phyloP scores from a whole-genome alignment of 1,140 invertebrate species.

The Bradysia coprophila region DNA sequence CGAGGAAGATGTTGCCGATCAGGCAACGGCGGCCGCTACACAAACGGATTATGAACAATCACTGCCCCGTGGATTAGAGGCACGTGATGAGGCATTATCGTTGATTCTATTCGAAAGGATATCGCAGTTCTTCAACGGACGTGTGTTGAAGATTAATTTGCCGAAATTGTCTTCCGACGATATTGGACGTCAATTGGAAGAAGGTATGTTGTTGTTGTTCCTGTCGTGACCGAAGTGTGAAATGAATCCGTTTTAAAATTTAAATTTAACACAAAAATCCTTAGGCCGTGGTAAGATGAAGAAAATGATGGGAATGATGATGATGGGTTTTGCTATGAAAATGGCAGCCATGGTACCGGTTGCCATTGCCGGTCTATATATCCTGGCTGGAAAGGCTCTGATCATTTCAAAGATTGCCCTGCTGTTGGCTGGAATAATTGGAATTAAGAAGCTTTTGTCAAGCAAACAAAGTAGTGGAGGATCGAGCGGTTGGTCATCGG shows the following conservation, averaged over 20 bases:
- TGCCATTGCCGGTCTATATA: slow-evolving; percentile 50
- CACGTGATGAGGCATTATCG: slow-evolving; percentile 42
- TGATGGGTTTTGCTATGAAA: slow-evolving; percentile 59
- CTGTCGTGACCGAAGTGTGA: too few relatives aligned
- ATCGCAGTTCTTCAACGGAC: slow-evolving; percentile 47
- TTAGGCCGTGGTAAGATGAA: slow-evolving; percentile 55
- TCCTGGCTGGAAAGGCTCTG: slow-evolving; percentile 55
- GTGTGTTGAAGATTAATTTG: slow-evolving; percentile 51
- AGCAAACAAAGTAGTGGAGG: slow-evolving; percentile 37
- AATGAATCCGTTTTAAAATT: too few relatives aligned
- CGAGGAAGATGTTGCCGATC: slow-evolving; percentile 21
- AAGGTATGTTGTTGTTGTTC: slow-evolving; percentile 36
- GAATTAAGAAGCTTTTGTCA: slow-evolving; percentile 53
- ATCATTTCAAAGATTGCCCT: slow-evolving; percentile 62
- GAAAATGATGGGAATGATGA: slow-evolving; percentile 69
- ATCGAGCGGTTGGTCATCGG: slow-evolving; percentile 30
- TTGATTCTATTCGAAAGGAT: slow-evolving; percentile 49
- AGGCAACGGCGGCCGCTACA: slow-evolving; percentile 11
- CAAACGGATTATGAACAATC: slow-evolving; percentile 45
- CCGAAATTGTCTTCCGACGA: slow-evolving; percentile 49
- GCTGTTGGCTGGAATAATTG: slow-evolving; percentile 53
- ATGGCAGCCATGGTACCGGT: slow-evolving; percentile 51
- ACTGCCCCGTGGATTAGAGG: slow-evolving; percentile 36
- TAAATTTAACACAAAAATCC: neutral
- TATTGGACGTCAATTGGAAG: slow-evolving; percentile 45